Conservation (phyloP, 2,888 invertebrate species). For the Baronia brevicornis region DNA sequence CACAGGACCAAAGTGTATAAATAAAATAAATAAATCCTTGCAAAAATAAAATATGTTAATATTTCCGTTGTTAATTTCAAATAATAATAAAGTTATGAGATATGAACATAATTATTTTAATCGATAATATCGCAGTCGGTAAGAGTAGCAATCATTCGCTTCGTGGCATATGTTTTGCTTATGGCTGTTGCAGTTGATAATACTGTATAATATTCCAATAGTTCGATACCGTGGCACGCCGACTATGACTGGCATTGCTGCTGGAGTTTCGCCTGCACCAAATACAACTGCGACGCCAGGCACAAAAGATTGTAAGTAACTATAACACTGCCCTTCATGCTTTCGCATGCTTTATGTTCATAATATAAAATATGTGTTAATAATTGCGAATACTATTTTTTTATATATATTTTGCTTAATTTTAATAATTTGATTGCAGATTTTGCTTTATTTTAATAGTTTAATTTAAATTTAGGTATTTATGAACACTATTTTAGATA, state of each 20-base stretch:
- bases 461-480: too few species aligned
- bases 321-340: conserved; percentile 13
- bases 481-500: too few species aligned
- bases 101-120: too few species aligned
- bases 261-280: conserved; percentile 35
- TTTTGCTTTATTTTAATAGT: too few species aligned
- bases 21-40: too few species aligned
- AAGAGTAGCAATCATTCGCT: conserved; percentile 48
- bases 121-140: conserved; percentile 23
- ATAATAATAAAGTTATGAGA: too few species aligned
- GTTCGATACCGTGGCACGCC: conserved; percentile 68
- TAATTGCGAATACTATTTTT: neutral
- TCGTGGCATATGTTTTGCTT: conserved; percentile 62
- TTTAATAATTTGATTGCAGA: too few species aligned
- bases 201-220: conserved; percentile 73
- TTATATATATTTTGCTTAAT: neutral
- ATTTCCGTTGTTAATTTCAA: too few species aligned
- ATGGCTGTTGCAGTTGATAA: conserved; percentile 70
- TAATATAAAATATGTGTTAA: too few species aligned
- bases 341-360: conserved; percentile 10
- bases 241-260: conserved; percentile 33
- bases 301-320: conserved; percentile 55
- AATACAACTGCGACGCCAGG: conserved; percentile 43
- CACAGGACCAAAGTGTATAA: too few species aligned
- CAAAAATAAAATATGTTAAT: too few species aligned